Base-by-base conservation (phyloP, 2,113 vertebrate species). In the Sorex fumeus region DNA sequence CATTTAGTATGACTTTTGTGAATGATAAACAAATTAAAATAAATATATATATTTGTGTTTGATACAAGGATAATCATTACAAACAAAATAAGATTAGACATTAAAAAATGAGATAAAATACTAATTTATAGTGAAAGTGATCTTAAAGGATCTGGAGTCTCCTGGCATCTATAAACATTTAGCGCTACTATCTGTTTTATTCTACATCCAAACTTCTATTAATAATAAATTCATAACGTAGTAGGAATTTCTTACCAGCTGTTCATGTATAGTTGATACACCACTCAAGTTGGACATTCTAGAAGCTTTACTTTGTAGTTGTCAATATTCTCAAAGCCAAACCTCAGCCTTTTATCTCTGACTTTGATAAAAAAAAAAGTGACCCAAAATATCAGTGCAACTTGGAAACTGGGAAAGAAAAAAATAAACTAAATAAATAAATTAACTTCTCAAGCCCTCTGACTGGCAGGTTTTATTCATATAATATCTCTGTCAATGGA, bases 291-390 rank as follows among this genome's bases (percentile, higher is more conserved):
- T 96, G 43, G 80, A 8, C 88, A 70, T 76, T 79, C 90, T 93
- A 71, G 95, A 80, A 84, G 89, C 45, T 94, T 97, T 62, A 2
- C 60, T 96, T 95, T 97, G 96, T 74, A 97, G 92, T 74, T 97
- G 66, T 95, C 77, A n/a, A 40, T 89, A 81, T 96, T 95, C 84
- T 96, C 92, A 96, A 95, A 94, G 96, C 93, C 97, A 97, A 97
- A 81, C 92, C 53, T 9, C 83, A 89, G 70, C 40, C 89, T 97
- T 97, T 96, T 87, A 96, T 97, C 96, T 97, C 84, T 93, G 90
- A 96, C 94, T 96, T 96, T 91, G 92, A 93, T 91, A 92, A 97
- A 95, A 96, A 95, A n/a, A n/a, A n/a, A n/a, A n/a, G n/a, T 80
- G 0, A 95, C 93, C 72, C 71, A 95, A 64, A 97, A 94, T 57